Conservation (phyloP, 2,888 invertebrate genomes). For the Drosophila dives region DNA sequence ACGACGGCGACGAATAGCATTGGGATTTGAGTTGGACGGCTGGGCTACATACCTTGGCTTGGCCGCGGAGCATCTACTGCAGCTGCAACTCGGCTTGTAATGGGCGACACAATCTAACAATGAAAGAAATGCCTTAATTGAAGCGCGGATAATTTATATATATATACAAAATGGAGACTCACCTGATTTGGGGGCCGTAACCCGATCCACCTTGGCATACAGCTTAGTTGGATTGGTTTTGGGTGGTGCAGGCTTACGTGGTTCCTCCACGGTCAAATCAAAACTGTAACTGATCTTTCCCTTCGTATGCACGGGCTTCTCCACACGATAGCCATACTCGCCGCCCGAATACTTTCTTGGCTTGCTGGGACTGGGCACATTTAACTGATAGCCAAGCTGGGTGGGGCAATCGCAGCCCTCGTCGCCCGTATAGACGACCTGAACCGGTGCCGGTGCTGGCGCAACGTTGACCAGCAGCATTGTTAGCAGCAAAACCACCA, state of each 20-base stretch:
- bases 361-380: constrained; percentile 66
- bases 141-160: not conserved
- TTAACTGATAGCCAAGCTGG: constrained; percentile 73
- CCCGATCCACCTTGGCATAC: constrained; percentile 76
- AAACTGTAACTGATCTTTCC: constrained; percentile 78
- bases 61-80: constrained; percentile 53
- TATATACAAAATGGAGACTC: constrained; percentile 13
- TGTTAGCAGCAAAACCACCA: constrained; percentile 13
- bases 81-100: constrained; percentile 65
- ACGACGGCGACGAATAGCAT: constrained; percentile 74
- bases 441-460: constrained; percentile 57
- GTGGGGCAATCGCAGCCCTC: constrained; percentile 79
- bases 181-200: constrained; percentile 77
- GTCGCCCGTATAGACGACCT: constrained; percentile 78
- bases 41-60: constrained; percentile 80
- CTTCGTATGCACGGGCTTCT: constrained; percentile 70
- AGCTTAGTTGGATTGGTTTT: constrained; percentile 61
- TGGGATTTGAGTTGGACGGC: constrained; percentile 22
- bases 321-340: constrained; percentile 79
- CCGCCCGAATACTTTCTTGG: constrained; percentile 38
- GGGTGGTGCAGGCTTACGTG: constrained; percentile 60
- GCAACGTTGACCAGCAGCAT: constrained; percentile 12
- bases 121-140: not conserved
- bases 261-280: constrained; percentile 82
- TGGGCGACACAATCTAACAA: constrained; percentile 63